A percentile compares a stretch with the other conserved stretches of the same genome.
Evolutionary conservation across 2,888 invertebrate species (phyloP).

Genomic region (Eristalis pertinax): DNA sequence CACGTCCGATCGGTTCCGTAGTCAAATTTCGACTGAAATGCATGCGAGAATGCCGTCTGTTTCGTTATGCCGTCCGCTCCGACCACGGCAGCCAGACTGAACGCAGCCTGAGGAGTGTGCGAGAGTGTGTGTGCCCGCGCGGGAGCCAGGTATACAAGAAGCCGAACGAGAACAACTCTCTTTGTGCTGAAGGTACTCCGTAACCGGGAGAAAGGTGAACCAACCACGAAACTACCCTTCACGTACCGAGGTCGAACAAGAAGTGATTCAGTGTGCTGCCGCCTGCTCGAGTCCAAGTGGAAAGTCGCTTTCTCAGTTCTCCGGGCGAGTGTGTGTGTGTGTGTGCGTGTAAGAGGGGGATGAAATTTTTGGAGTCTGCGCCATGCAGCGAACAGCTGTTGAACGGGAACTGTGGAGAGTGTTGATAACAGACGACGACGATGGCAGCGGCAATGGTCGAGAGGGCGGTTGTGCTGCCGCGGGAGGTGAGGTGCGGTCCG

Average conservation of each 20-base stretch:
- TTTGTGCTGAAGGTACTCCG: constrained; percentile 26
- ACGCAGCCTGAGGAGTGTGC: not conserved
- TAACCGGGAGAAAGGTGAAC: constrained; percentile 4
- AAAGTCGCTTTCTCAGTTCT: not conserved
- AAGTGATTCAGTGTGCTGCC: constrained; percentile 13
- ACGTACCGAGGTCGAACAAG: constrained; percentile 54
- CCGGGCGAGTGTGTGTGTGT: not conserved
- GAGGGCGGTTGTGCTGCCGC: no score
- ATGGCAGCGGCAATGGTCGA: not conserved
- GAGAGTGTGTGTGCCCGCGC: not conserved
- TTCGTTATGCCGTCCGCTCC: not conserved
- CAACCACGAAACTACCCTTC: constrained; percentile 30
- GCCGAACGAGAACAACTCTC: constrained; percentile 18
- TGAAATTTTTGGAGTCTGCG: constrained; percentile 63
- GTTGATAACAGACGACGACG: constrained; percentile 7
- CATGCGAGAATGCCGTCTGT: constrained; percentile 41
- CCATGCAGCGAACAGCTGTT: constrained; percentile 64
- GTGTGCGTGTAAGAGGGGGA: constrained; percentile 31
- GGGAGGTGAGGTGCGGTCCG: constrained; percentile 1
- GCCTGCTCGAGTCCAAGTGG: constrained; percentile 3
- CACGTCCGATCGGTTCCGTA: constrained; percentile 58
- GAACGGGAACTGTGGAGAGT: constrained; percentile 28
- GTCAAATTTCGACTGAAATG: constrained; percentile 64
- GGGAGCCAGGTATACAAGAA: not conserved
- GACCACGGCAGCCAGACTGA: constrained; percentile 6